Base-by-base conservation (phyloP, 2,113 vertebrate species). In the Colistium nudipinnis region DNA sequence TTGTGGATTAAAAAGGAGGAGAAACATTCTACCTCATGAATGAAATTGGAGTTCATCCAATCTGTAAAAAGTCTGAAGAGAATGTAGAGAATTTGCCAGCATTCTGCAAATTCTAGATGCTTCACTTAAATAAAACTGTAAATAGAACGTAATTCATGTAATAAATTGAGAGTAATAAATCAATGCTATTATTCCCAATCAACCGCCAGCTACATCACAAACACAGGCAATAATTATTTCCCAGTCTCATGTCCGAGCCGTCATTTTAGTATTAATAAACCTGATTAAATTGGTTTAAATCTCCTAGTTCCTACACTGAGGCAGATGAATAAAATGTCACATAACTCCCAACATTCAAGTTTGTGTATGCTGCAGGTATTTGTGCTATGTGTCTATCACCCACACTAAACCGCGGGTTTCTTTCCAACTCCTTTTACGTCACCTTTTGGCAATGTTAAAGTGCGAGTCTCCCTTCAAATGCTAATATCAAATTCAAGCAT, bases 401-500 rank as follows among this genome's bases (percentile, higher is more conserved):
- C 19, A n/a, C 45, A 20, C 47, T 13, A 4, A n/a, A 24, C 24
- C 39, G 12, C 25, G 16, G 6, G 22, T 69, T 52, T 35, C 36
- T 35, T 8, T 52, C 14, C 12, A 13, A 62, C 48, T 51, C 39
- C 16, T 69, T 36, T 59, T 59, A 22, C 30, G 30, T n/a, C n/a
- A n/a, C n/a, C 13, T 49, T 35, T 17, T 43, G 17, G 43, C 62
- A 43, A 41, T 31, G 74, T 6, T 20, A 30, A 49, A 62, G 20
- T 10, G 19, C 16, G 48, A 36, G 41, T 41, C 54, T 33, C 19
- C 24, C 2, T 28, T 57, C 36, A 0, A 0, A 28, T 22, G 28
- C 38, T 45, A 25, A 72, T 68, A 31, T 48, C 20, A 69, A 67
- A 63, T 63, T 77, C 63, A 76, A 64, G 52, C 39, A 16, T 62